Evolutionary conservation across 2,888 invertebrate species (phyloP).

Genomic region (Tenthredo scrophulariae): DNA sequence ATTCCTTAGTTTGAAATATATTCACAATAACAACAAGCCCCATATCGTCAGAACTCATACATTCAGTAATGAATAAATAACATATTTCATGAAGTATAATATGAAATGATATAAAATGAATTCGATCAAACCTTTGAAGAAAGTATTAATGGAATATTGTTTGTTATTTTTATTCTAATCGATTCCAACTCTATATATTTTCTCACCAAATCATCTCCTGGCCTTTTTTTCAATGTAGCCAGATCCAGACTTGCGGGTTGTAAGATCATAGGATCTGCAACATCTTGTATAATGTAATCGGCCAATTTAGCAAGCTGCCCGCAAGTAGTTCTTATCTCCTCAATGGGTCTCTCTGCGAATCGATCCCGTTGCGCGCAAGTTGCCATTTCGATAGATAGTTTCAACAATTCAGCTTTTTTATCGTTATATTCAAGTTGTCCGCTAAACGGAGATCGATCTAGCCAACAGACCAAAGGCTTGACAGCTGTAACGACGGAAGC

Average conservation of each 20-base stretch:
- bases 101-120: not conserved
- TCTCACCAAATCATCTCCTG: conserved; percentile 88
- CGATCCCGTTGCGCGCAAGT: conserved; percentile 94
- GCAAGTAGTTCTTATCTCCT: conserved; percentile 87
- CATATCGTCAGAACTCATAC: not conserved
- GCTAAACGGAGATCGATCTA: conserved; percentile 87
- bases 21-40: not conserved
- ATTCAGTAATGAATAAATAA: not conserved
- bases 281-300: conserved; percentile 92
- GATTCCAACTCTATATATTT: not conserved
- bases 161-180: not conserved
- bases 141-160: not conserved
- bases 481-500: conserved; percentile 91
- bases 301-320: conserved; percentile 88
- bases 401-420: conserved; percentile 86
- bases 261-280: conserved; percentile 92
- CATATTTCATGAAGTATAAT: not conserved
- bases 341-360: conserved; percentile 92
- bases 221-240: conserved; percentile 90
- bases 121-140: not conserved
- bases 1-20: conserved; percentile 10
- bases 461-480: conserved; percentile 94
- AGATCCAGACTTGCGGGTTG: conserved; percentile 95
- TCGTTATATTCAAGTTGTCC: conserved; percentile 86
- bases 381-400: conserved; percentile 91